phyloP scores from a whole-genome alignment of 2,888 invertebrate species.

The Drosophila hamatofila region DNA sequence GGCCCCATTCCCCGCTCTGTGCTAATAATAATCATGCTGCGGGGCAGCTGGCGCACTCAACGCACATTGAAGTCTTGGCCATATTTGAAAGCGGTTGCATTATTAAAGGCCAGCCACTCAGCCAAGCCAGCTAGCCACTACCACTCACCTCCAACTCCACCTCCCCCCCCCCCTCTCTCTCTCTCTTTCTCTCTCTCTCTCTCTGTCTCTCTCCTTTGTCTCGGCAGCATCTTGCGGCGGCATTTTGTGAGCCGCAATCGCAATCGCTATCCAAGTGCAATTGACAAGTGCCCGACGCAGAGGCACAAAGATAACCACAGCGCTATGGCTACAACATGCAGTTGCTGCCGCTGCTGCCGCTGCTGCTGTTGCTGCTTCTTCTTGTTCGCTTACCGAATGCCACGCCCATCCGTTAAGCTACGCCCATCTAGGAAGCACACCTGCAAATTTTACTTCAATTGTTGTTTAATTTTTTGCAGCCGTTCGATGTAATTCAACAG shows the following conservation, averaged over 20 bases:
- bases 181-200: no score
- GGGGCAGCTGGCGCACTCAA: slow-evolving; percentile 27
- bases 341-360: not conserved
- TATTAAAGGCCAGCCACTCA: slow-evolving; percentile 18
- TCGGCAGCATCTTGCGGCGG: slow-evolving; percentile 35
- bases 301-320: slow-evolving; percentile 34
- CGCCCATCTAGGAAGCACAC: not conserved
- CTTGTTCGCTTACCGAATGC: not conserved
- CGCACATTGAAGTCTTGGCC: slow-evolving; percentile 19
- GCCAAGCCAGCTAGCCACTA: not conserved
- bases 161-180: not conserved
- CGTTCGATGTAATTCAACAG: slow-evolving; percentile 14
- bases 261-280: slow-evolving; percentile 43
- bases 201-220: not conserved
- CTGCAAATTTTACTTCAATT: slow-evolving; percentile 30
- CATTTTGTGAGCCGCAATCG: slow-evolving; percentile 21
- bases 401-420: not conserved
- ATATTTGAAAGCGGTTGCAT: slow-evolving; percentile 14
- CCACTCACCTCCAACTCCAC: not conserved
- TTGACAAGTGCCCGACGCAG: slow-evolving; percentile 45
- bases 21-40: slow-evolving; percentile 50
- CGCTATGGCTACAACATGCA: slow-evolving; percentile 22
- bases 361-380: not conserved
- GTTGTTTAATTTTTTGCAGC: slow-evolving; percentile 47
- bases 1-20: not conserved